Evolutionary conservation across 2,797 vertebrate species (phyloP), one percentile per base, ranked within the genome.

Genomic region (Falco naumanni): DNA sequence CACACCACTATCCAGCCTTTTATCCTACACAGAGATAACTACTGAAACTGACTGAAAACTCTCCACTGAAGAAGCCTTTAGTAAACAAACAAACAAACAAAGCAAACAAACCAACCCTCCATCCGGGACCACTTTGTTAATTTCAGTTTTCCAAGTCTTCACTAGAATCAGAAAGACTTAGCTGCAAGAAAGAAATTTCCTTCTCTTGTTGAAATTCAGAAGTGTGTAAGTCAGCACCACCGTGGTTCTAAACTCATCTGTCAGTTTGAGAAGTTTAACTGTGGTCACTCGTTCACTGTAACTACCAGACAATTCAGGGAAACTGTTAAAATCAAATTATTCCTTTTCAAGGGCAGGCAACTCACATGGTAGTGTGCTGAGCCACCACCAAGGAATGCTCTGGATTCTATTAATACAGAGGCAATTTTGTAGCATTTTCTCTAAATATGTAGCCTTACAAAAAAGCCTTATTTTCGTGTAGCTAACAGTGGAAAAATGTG

Each of bases 341-440:
- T 90, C 95, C 97, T 97, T 97, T 97, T 97, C 90, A 92, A 96
- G 86, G 87, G 75, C 84, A 92, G 39, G 69, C 87, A 86, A 77
- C 94, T 97, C 72, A 37, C 90, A 93, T 96, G 86, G 95, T 89
- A 97, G 91, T 87, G 26, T 86, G 84, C 93, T 97, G 97, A 97
- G 96, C 92, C 93, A 96, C 96, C 95, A 96, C 96, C 87, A 96
- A 96, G 97, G 97, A 98, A 98, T 98, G 97, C 89, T 95, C 94
- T 96, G 97, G 97, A 96, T 97, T 97, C 97, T 97, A 97, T 97
- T 98, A 98, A 98, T 97, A 97, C 43, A 95, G 95, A 87, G 33
- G 69, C 79, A 95, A 93, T 96, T 96, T 94, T 94, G 76, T 91
- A 89, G 79, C 80, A 54, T 90, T 96, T 93, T 90, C 57, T 84